Conservation (phyloP, 2,888 invertebrate genomes). For the Pilophorus perplexus region DNA sequence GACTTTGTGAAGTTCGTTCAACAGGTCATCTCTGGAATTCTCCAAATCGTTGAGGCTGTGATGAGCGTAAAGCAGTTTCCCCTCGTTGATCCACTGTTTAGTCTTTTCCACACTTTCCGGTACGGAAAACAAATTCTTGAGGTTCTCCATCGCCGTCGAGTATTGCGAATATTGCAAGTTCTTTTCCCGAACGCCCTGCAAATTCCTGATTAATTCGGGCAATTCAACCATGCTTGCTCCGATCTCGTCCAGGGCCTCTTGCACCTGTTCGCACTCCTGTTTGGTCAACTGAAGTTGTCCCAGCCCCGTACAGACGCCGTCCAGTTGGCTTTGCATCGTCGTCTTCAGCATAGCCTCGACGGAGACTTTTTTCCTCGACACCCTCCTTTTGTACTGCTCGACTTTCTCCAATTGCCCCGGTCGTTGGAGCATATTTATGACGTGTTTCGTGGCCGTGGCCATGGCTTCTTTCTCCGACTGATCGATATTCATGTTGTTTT, state of each 20-base stretch:
- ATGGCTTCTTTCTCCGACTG: conserved; percentile 68
- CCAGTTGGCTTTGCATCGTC: conserved; percentile 97
- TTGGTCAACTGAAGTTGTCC: conserved; percentile 83
- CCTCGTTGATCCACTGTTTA: conserved; percentile 89
- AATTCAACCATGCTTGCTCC: conserved; percentile 72
- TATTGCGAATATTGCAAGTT: conserved; percentile 94
- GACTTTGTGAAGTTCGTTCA: conserved; percentile 90
- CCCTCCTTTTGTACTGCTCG: conserved; percentile 72
- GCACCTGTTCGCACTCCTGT: conserved; percentile 70
- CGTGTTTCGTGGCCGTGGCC: conserved; percentile 74
- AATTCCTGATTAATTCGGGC: conserved; percentile 72
- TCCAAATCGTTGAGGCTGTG: conserved; percentile 90
- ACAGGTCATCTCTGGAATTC: conserved; percentile 90
- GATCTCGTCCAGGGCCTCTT: conserved; percentile 55
- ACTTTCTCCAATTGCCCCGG: conserved; percentile 94
- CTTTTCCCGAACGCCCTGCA: conserved; percentile 85
- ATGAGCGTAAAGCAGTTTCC: conserved; percentile 91
- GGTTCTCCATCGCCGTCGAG: conserved; percentile 95
- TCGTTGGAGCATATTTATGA: conserved; percentile 87
- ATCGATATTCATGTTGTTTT: conserved; percentile 42
- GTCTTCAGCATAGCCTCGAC: conserved; percentile 94
- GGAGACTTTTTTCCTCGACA: conserved; percentile 77
- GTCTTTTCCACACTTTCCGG: conserved; percentile 95
- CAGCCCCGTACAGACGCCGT: conserved; percentile 91
- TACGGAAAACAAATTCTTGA: conserved; percentile 96